Evolutionary conservation across 2,113 vertebrate species (phyloP), one percentile per base, ranked within the genome.

Genomic region (Rousettus leschenaultii): DNA sequence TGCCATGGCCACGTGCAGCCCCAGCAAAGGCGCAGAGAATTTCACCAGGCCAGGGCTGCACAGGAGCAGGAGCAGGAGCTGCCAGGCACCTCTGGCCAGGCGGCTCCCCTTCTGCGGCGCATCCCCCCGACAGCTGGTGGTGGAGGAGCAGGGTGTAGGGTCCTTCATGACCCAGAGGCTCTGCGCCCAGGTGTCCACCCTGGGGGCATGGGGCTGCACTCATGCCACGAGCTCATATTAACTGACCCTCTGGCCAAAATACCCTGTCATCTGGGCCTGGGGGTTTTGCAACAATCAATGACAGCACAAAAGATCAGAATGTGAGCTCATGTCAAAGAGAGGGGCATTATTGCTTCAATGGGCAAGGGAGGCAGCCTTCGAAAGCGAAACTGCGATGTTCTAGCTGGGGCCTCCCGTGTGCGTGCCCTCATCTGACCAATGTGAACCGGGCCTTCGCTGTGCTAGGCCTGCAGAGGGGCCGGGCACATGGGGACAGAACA

Each of bases 291-390:
- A 59, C 28, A 48, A 63, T 73, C 77, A 65, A 2, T 63, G 86
- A 91, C 75, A 95, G 53, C 94, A 91, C 61, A 78, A 57, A 63
- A 83, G 75, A 35, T 77, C 61, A 40, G 28, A 55, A 28, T 61
- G 66, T 89, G 96, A 93, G 26, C 66, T 89, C 19, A 3, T 21
- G 48, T 66, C 65, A 61, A 26, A 86, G 65, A 43, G 24, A 15
- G 35, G 11, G 40, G 22, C 57, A 53, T 91, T 91, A 35, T 55
- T 91, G 61, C 75, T 66, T 91, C 66, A 40, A 1, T 2, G 33
- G 38, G 63, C 16, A 30, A 26, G 40, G 6, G 48, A 80, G 65
- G 40, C 21, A 66, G 79, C 19, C 53, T 75, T 38, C 43, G 26
- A 55, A 33, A 77, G 51, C 22, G 71, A 14, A 43, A 40, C 53